A percentile compares a stretch with the other conserved stretches of the same genome.
Evolutionary conservation across 2,797 vertebrate species (phyloP).

Genomic region (Pantherophis vulpinus): DNA sequence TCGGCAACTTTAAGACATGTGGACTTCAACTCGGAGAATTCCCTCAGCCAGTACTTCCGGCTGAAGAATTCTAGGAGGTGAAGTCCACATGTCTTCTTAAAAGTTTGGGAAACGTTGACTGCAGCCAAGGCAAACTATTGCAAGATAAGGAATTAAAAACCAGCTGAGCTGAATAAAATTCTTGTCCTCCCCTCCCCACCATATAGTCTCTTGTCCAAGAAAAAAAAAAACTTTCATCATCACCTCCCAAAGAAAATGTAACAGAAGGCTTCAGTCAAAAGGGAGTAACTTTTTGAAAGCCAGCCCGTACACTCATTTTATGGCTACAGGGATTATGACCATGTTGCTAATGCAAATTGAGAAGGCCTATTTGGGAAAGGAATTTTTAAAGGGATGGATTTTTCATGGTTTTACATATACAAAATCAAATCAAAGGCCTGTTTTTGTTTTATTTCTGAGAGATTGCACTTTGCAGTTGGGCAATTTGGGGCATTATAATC

Average conservation of each 20-base stretch:
- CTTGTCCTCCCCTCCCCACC: neutral
- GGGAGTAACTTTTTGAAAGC: neutral
- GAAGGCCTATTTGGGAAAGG: neutral
- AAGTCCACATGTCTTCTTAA: neutral
- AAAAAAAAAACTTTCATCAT: neutral
- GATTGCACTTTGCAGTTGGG: neutral
- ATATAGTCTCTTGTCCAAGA: neutral
- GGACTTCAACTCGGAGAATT: neutral
- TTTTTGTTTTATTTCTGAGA: neutral
- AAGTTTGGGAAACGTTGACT: neutral
- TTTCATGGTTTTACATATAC: neutral
- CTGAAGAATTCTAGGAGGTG: neutral
- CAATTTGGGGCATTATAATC: neutral
- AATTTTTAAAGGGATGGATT: neutral
- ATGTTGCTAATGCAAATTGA: neutral
- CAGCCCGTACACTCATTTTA: neutral
- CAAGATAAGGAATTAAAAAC: neutral
- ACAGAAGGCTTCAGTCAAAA: neutral
- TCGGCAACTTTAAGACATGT: neutral
- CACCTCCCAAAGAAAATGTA: neutral
- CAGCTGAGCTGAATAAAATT: neutral
- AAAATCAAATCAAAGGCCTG: neutral
- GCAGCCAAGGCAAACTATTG: neutral
- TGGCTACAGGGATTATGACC: neutral
- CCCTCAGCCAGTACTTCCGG: neutral